These are phyloP conservation scores for Athripsodes cinereus DNA, from an alignment of 2,888 invertebrate species.

Conservation along the genomic window DNA sequence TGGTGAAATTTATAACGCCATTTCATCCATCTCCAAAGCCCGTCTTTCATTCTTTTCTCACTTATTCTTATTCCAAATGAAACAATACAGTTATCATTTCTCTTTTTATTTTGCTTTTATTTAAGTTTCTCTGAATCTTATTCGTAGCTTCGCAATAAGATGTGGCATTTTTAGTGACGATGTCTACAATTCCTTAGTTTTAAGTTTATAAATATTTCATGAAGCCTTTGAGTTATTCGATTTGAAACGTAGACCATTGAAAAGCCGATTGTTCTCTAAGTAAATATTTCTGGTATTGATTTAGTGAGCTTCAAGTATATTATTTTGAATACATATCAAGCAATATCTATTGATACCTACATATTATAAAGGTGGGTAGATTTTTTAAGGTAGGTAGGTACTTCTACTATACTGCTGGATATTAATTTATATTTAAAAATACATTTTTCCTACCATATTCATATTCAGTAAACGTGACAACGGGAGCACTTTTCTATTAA, in stretches of 20 bases:
- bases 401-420: too few species aligned
- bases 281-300: background rate
- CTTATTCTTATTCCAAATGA: background rate
- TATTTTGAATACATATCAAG: too few species aligned
- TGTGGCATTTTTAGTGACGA: background rate
- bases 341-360: too few species aligned
- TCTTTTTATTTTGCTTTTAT: constrained; percentile 1
- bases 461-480: background rate
- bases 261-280: background rate
- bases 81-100: constrained; percentile 1
- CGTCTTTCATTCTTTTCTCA: background rate
- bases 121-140: background rate
- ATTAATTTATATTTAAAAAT: too few species aligned
- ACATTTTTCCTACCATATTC: too few species aligned
- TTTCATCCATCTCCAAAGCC: background rate
- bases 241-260: background rate
- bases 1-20: background rate
- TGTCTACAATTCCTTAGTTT: background rate
- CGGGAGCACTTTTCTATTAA: background rate
- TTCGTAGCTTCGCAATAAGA: background rate
- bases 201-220: constrained; percentile 2
- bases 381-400: too few species aligned
- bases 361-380: background rate
- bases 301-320: too few species aligned
- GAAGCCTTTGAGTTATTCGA: background rate